These are phyloP conservation scores for Arvicola amphibius DNA, from an alignment of 2,797 vertebrate genomes.

Conservation along the genomic window DNA sequence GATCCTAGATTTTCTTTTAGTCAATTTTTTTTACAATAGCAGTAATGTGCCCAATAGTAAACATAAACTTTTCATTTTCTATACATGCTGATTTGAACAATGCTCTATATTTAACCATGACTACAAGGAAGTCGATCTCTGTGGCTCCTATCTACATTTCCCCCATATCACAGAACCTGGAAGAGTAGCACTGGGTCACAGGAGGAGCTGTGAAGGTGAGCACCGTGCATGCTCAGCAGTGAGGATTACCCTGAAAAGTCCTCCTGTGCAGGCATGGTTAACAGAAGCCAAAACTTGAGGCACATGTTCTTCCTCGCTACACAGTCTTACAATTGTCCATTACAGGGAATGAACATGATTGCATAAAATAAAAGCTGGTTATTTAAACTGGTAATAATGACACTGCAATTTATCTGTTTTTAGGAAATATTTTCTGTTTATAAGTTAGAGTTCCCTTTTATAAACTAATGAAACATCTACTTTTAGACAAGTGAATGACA, in stretches of 20 bases:
- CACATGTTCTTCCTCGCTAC: background rate
- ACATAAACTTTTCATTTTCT: background rate
- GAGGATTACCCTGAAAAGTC: background rate
- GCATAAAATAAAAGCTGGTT: background rate
- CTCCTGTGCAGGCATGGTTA: background rate
- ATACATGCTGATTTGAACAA: background rate
- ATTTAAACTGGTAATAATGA: background rate
- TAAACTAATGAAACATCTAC: background rate
- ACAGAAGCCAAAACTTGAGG: background rate
- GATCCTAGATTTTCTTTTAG: background rate
- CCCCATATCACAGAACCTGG: background rate
- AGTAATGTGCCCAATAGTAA: background rate
- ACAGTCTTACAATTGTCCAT: background rate
- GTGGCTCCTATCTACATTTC: background rate
- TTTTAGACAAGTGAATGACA: background rate
- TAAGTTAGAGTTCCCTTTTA: background rate
- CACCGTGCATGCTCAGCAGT: background rate
- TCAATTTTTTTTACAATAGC: background rate
- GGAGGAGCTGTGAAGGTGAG: background rate
- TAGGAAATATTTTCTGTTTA: background rate
- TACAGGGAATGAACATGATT: background rate
- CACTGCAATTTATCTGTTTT: background rate
- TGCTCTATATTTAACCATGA: background rate
- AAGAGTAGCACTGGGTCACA: background rate
- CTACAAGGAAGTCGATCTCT: background rate